Evolutionary conservation across 2,113 vertebrate genomes (phyloP).

Genomic region (Coryphaenoides rupestris): DNA sequence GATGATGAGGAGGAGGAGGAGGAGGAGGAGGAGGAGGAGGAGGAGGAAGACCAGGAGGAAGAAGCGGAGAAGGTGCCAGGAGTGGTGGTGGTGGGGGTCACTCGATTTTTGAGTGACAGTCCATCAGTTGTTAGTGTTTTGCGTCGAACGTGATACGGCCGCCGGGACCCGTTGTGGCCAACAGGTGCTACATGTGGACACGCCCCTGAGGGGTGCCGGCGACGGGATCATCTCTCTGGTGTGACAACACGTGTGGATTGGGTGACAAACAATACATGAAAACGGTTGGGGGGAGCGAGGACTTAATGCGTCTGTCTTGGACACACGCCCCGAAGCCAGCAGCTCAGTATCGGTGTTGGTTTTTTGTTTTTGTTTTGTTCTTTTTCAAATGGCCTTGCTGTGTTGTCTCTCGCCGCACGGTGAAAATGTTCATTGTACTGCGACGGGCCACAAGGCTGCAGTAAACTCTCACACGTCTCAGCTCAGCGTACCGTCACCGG

Average conservation of each 20-base stretch:
- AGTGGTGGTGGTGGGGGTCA: too few relatives aligned
- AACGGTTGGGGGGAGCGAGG: conserved; percentile 29
- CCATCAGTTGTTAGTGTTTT: too few relatives aligned
- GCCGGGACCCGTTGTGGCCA: background rate
- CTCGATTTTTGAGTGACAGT: too few relatives aligned
- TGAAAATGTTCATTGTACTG: background rate
- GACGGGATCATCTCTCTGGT: conserved; percentile 47
- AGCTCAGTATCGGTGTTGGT: too few relatives aligned
- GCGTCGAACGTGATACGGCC: too few relatives aligned
- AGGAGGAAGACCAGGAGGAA: background rate
- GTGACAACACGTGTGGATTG: conserved; percentile 43
- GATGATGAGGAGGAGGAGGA: background rate
- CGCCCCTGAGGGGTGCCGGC: conserved; percentile 38
- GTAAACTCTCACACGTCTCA: conserved; percentile 15
- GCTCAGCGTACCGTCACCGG: background rate
- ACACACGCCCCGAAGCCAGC: too few relatives aligned
- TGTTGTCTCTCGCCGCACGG: too few relatives aligned
- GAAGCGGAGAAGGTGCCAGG: too few relatives aligned
- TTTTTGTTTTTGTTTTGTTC: too few relatives aligned
- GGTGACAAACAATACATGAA: conserved; percentile 51
- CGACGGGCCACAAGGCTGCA: conserved; percentile 29
- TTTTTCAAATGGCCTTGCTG: background rate
- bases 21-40: background rate
- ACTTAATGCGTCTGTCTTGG: too few relatives aligned
- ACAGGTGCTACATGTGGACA: conserved; percentile 56